Evolutionary conservation across 2,113 vertebrate genomes (phyloP).

Genomic region (Lasiurus cinereus): DNA sequence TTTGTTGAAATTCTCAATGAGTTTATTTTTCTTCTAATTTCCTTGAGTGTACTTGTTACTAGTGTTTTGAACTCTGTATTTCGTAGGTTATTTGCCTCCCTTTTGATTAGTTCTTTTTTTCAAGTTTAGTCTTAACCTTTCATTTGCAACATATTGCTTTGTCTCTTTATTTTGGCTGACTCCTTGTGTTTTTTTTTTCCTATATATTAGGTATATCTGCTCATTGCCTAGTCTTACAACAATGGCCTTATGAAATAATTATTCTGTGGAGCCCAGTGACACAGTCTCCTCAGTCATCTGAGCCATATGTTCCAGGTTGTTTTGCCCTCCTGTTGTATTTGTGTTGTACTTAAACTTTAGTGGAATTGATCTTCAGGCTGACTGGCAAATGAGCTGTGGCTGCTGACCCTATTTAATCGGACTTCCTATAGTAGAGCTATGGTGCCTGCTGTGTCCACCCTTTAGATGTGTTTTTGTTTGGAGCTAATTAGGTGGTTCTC

Average conservation of each 20-base stretch:
- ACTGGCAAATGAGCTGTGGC: neutral
- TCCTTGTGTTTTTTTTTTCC: neutral
- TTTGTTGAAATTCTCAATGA: neutral
- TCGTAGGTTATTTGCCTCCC: neutral
- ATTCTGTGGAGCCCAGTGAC: neutral
- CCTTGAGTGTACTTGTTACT: neutral
- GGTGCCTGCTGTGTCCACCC: neutral
- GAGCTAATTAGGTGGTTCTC: neutral
- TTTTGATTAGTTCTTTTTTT: neutral
- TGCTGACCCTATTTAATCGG: neutral
- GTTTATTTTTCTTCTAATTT: neutral
- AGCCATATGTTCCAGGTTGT: neutral
- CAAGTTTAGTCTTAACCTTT: neutral
- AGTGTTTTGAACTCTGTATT: neutral
- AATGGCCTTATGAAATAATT: neutral
- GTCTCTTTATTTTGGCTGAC: neutral
- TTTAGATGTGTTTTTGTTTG: neutral
- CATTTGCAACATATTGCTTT: neutral
- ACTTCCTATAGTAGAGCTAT: neutral
- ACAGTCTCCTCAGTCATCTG: neutral
- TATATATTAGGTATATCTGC: neutral
- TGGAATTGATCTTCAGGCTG: neutral
- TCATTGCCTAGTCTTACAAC: neutral
- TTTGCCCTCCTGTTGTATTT: neutral
- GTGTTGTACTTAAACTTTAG: neutral